These are phyloP conservation scores for Rhagonycha lutea DNA, from an alignment of 2,888 invertebrate genomes.

Conservation along the genomic window DNA sequence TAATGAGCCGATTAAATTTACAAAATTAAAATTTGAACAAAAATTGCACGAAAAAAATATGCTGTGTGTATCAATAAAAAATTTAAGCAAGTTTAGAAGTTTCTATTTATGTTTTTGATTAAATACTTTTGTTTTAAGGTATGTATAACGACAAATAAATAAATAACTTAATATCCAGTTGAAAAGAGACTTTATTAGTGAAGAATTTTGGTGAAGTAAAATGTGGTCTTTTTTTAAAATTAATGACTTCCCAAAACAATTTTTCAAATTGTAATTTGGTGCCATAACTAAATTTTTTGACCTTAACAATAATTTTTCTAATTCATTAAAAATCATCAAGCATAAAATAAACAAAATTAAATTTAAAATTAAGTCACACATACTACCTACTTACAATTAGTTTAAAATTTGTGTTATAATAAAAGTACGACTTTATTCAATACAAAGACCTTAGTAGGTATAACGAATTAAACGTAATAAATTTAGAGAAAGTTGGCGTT, in stretches of 20 bases:
- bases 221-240: background rate
- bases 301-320: background rate
- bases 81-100: too few species aligned
- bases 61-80: too few species aligned
- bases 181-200: background rate
- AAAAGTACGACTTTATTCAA: background rate
- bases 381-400: background rate
- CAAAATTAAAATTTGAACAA: too few species aligned
- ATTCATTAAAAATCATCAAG: background rate
- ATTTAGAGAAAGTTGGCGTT: conserved; percentile 2
- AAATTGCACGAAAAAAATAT: too few species aligned
- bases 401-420: background rate
- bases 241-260: background rate
- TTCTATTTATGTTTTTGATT: too few species aligned
- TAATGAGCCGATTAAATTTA: too few species aligned
- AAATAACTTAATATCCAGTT: background rate
- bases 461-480: conserved; percentile 1
- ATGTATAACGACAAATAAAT: background rate
- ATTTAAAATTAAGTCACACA: background rate
- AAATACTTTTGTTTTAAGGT: too few species aligned
- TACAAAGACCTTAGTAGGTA: background rate
- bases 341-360: background rate
- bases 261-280: background rate
- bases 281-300: background rate
- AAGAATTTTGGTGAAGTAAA: background rate